Percentiles rank a stretch among this genome's conserved stretches.
phyloP scores from a whole-genome alignment of 2,113 vertebrate species.

The Pseudopodoces humilis region DNA sequence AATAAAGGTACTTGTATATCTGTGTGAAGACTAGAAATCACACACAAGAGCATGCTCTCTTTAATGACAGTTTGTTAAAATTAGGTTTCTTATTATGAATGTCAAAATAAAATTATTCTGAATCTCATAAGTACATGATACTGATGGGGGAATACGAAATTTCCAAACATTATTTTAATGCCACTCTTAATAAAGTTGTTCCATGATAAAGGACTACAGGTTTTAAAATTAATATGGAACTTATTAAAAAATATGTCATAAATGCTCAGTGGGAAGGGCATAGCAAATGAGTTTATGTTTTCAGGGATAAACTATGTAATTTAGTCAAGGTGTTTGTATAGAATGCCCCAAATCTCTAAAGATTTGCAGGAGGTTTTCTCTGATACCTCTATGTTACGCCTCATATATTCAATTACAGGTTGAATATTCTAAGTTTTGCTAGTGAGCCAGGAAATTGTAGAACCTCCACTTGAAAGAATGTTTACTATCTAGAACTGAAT shows the following conservation, averaged over 20 bases:
- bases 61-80: neutral
- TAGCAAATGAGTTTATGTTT: neutral
- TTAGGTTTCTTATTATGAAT: neutral
- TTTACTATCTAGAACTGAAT: neutral
- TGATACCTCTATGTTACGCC: neutral
- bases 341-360: neutral
- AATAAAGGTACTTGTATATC: neutral
- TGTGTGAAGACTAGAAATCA: neutral
- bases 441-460: neutral
- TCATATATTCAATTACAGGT: neutral
- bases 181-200: neutral
- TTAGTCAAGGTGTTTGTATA: neutral
- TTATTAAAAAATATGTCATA: neutral
- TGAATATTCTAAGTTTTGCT: neutral
- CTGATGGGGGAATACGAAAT: neutral
- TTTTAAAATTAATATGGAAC: neutral
- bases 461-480: neutral
- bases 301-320: neutral
- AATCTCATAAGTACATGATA: neutral
- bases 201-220: neutral
- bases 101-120: neutral
- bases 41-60: neutral
- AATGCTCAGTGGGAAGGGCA: neutral
- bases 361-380: neutral
- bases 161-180: neutral